Evolutionary conservation across 2,797 vertebrate species (phyloP), one percentile per base, ranked within the genome.

Genomic region (Calcarius lapponicus): DNA sequence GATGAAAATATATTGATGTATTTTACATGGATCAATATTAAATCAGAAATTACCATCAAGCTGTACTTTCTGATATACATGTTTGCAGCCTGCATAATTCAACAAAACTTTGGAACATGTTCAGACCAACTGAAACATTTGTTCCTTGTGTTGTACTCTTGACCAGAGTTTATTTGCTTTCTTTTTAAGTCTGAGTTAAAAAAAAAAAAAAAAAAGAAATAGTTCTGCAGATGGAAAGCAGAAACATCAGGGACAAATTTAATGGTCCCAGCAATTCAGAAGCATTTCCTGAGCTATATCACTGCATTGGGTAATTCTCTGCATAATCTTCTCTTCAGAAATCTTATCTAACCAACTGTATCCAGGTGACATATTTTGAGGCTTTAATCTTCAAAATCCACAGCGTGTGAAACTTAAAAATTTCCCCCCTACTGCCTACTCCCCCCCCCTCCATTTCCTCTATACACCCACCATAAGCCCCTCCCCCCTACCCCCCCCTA

Each of bases 331-430:
- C 67, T 87, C 51, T 88, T 94, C 64, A 75, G 80, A 93, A 95
- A 82, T 86, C 73, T 90, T 92, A 93, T 58, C 90, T 95, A 93
- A 95, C 73, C 83, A 87, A 20, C 80, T 74, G 78, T 92, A 86
- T 90, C 70, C 47, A 86, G 64, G 82, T 92, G 90, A 73, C 78
- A 54, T 70, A 42, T 88, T 92, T 93, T 90, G 56, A 92, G 78
- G 61, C 57, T 73, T 92, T 95, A 92, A 93, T 95, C 93, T 93
- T 88, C 53, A 86, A 96, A 96, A 92, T 92, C 70, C 92, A 53
- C 32, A 50, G 25, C 0, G 3, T 93, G 48, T 86, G 78, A 92
- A 96, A 93, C 88, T 76, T 86, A 12, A 76, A 93, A 86, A 47
- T 80, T 93, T 92, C 32, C n/a, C n/a, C n/a, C n/a, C n/a, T n/a